A percentile compares a stretch with the other conserved stretches of the same genome.
Evolutionary conservation across 2,797 vertebrate species (phyloP).

Genomic region (Hephaestus fuliginosus): DNA sequence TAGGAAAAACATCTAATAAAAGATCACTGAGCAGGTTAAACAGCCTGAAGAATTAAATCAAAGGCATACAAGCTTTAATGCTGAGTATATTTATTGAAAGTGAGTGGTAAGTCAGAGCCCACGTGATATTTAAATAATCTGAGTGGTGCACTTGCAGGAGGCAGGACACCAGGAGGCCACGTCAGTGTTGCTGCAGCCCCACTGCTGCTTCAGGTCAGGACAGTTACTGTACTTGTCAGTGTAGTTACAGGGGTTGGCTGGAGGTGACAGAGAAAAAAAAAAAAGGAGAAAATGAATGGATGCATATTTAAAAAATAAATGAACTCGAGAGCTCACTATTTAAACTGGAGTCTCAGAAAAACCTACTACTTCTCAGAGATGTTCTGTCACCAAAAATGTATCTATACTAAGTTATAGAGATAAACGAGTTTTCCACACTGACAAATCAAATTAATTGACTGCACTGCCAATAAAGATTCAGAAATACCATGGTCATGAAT

Average conservation of each 20-base stretch:
- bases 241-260: conserved; percentile 69
- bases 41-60: background rate
- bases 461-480: no score
- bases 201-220: conserved; percentile 35
- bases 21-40: conserved; percentile 27
- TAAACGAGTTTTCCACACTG: no score
- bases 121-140: conserved; percentile 48
- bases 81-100: conserved; percentile 34
- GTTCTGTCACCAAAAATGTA: background rate
- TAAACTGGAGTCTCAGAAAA: background rate
- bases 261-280: background rate
- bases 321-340: background rate
- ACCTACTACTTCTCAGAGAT: background rate
- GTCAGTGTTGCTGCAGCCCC: conserved; percentile 12
- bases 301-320: background rate
- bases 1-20: background rate
- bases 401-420: no score
- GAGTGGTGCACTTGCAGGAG: conserved; percentile 65
- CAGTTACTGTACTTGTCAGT: conserved; percentile 60
- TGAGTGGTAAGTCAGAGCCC: background rate
- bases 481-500: no score
- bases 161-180: conserved; percentile 62
- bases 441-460: no score
- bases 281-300: background rate
- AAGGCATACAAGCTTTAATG: conserved; percentile 3